phyloP scores from a whole-genome alignment of 2,888 invertebrate genomes.

The Athalia rosae region DNA sequence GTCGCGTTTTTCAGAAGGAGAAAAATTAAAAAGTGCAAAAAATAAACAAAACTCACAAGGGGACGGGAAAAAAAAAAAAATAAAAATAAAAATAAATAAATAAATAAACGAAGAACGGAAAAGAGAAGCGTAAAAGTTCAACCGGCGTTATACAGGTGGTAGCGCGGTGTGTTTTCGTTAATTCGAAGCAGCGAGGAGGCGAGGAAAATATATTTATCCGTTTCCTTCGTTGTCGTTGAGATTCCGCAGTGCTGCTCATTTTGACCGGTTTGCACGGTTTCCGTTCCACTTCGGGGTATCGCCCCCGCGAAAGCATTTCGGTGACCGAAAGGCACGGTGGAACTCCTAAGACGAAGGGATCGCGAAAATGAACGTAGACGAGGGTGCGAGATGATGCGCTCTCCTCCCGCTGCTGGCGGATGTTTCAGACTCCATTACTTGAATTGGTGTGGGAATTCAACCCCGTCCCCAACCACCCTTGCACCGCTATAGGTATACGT shows the following conservation, averaged over 20 bases:
- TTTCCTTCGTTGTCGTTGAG: neutral
- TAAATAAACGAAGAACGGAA: neutral
- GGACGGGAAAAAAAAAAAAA: neutral
- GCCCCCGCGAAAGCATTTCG: neutral
- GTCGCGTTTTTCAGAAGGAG: neutral
- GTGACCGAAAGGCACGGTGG: neutral
- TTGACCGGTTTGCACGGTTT: too few species aligned
- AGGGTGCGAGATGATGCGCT: conserved; percentile 52
- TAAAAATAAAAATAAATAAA: neutral
- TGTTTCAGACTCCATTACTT: conserved; percentile 71
- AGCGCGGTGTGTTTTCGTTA: neutral
- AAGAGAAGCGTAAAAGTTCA: too few species aligned
- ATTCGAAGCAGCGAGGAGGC: neutral
- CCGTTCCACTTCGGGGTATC: neutral
- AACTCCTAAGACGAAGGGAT: neutral
- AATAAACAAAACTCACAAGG: neutral
- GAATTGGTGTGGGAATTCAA: conserved; percentile 70
- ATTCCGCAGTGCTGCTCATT: neutral
- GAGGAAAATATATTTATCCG: neutral
- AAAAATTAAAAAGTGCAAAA: neutral
- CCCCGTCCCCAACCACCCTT: conserved; percentile 65
- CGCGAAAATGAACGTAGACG: conserved; percentile 37
- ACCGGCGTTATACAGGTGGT: neutral
- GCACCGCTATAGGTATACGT: too few species aligned
- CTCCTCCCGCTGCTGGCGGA: conserved; percentile 49